Evolutionary conservation across 1,140 invertebrate species (phyloP).

Genomic region (Trissolcus basalis): DNA sequence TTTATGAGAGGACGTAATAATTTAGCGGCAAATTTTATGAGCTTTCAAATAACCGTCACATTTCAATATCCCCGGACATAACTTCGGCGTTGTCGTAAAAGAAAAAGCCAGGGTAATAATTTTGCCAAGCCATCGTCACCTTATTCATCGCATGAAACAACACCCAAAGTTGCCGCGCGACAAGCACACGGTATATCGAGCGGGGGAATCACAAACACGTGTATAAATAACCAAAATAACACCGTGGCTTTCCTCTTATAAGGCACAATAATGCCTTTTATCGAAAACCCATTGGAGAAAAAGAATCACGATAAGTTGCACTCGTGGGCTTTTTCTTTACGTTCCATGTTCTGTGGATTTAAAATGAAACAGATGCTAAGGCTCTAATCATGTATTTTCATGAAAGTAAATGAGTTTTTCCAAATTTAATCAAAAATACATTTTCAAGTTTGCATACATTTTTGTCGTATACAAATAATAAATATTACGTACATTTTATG

Average conservation of each 20-base stretch:
- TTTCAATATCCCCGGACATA: constrained; percentile 26
- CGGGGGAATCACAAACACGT: background rate
- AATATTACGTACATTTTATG: too few relatives aligned
- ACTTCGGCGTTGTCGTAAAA: constrained; percentile 9
- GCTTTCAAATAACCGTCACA: constrained; percentile 19
- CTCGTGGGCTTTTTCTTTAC: too few relatives aligned
- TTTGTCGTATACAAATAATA: too few relatives aligned
- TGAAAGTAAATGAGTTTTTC: too few relatives aligned
- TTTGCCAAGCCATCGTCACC: constrained; percentile 23
- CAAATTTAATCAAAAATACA: too few relatives aligned
- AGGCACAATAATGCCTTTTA: constrained; percentile 35
- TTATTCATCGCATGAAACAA: constrained; percentile 24
- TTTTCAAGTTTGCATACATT: too few relatives aligned
- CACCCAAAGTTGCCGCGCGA: background rate
- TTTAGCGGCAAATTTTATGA: constrained; percentile 15
- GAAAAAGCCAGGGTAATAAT: too few relatives aligned
- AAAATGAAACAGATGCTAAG: too few relatives aligned
- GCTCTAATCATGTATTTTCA: too few relatives aligned
- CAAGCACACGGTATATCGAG: background rate
- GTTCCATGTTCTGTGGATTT: too few relatives aligned
- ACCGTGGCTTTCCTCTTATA: constrained; percentile 9
- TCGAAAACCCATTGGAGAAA: constrained; percentile 33
- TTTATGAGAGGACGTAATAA: too few relatives aligned
- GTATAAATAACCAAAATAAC: constrained; percentile 35
- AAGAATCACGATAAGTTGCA: too few relatives aligned